Conservation (phyloP, 2,888 invertebrate genomes). For the Melikaiella ostensackeni region DNA sequence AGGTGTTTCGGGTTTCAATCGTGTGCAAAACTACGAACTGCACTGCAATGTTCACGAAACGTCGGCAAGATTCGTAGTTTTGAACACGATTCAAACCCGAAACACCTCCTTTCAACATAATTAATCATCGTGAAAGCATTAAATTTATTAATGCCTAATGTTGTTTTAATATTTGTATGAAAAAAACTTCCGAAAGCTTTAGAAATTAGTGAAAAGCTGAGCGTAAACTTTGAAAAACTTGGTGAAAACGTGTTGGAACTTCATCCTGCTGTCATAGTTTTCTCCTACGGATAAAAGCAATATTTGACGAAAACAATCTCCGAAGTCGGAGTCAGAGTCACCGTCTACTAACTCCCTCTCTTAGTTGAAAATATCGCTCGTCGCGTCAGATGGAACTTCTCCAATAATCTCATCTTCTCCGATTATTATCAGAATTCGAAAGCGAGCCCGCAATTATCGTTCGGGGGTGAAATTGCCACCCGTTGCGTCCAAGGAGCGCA, state of each 20-base stretch:
- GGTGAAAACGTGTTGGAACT: background rate
- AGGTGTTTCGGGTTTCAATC: too few species aligned
- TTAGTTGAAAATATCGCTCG: conserved; percentile 13
- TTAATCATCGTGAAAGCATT: too few species aligned
- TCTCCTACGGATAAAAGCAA: background rate
- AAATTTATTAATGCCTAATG: too few species aligned
- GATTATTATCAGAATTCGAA: conserved; percentile 40
- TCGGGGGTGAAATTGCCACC: conserved; percentile 32
- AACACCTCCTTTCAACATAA: too few species aligned
- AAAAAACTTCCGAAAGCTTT: background rate
- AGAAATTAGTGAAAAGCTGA: background rate
- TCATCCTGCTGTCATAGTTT: background rate
- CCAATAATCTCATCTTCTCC: conserved; percentile 32
- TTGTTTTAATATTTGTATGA: background rate
- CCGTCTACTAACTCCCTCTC: background rate
- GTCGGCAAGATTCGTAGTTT: too few species aligned
- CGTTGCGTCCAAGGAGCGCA: conserved; percentile 5
- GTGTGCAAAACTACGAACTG: too few species aligned
- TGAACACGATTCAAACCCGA: too few species aligned
- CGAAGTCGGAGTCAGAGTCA: background rate
- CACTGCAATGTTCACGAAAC: too few species aligned
- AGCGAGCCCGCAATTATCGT: conserved; percentile 31
- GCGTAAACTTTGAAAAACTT: background rate
- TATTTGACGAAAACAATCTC: conserved; percentile 10
- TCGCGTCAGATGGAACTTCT: conserved; percentile 5